Base-by-base conservation (phyloP, 2,888 invertebrate genomes). In the Bellardia pandia region DNA sequence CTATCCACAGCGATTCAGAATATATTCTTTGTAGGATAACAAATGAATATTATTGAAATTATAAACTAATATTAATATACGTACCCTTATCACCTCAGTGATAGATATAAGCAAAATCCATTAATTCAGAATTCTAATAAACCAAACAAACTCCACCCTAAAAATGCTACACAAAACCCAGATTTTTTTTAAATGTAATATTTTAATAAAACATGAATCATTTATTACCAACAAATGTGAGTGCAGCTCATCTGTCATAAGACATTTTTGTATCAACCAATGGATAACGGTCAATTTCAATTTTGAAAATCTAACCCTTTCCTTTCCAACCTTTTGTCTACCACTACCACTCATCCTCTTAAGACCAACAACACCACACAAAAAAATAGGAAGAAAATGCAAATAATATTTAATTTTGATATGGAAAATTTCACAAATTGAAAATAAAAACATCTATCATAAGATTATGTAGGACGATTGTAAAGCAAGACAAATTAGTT, bases 381-480 rank as follows among this genome's bases (percentile, higher is more conserved):
- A 42, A 42, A n/a, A 9, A 16, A n/a, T 9, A 4, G 5, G n/a
- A 45, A 13, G 7, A 79, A 66, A 58, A 72, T 16, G 42, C 14
- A 45, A 76, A 23, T 16, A 71, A 81, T 75, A 72, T 74, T 53
- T 74, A 86, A 81, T 85, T 86, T 86, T 76, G 11, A 60, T 66
- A 33, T 53, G 14, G 16, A 90, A 91, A 90, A 91, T 92, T 90
- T 91, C 77, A 87, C 89, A 90, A 91, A 91, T 91, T 90, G 88
- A 89, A 86, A 86, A 89, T 42, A 80, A 88, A 89, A 89, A 88
- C 92, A 92, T 92, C 90, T 91, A 91, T 92, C 91, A 91, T 90
- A 90, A 89, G 91, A 90, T 92, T 91, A 90, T 86, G 71, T 74
- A 74, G 85, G 42, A 75, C 69, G 40, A 83, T 16, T 76, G 14